Evolutionary conservation across 2,113 vertebrate species (phyloP).

Genomic region (Prietella phreatophila): DNA sequence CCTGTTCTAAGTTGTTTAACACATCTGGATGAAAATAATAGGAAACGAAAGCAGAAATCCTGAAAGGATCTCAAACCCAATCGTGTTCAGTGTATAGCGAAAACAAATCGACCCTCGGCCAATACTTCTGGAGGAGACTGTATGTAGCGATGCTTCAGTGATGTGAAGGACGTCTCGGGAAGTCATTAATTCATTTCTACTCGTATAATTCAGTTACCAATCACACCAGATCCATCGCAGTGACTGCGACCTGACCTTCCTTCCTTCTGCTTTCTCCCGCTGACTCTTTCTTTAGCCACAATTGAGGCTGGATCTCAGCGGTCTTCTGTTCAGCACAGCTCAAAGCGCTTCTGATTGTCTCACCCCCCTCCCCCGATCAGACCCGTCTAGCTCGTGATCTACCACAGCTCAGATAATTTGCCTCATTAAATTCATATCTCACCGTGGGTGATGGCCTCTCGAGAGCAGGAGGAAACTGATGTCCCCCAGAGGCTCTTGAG

Average conservation of each 20-base stretch:
- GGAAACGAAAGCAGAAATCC: neutral
- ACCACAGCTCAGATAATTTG: slow-evolving; percentile 56
- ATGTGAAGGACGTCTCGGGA: neutral
- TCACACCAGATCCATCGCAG: neutral
- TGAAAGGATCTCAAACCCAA: neutral
- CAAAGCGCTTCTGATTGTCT: neutral
- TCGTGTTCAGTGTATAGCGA: neutral
- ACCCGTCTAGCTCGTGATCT: slow-evolving; percentile 46
- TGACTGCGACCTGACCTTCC: neutral
- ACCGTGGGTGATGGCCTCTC: slow-evolving; percentile 29
- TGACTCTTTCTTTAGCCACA: neutral
- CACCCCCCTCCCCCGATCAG: neutral
- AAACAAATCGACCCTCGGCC: neutral
- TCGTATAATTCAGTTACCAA: neutral
- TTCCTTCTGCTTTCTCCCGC: neutral
- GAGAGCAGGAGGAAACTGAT: slow-evolving; percentile 22
- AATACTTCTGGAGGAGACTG: neutral
- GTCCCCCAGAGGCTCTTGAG: slow-evolving; percentile 7
- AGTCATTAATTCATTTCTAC: neutral
- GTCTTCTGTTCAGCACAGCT: slow-evolving; percentile 16
- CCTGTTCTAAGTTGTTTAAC: neutral
- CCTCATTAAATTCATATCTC: slow-evolving; percentile 58
- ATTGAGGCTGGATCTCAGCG: slow-evolving; percentile 3
- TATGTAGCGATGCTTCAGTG: neutral
- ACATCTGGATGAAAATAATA: neutral